Percentiles rank a stretch among this genome's conserved stretches.
Conservation (phyloP, 2,888 invertebrate genomes). For the Coenonympha arcania region DNA sequence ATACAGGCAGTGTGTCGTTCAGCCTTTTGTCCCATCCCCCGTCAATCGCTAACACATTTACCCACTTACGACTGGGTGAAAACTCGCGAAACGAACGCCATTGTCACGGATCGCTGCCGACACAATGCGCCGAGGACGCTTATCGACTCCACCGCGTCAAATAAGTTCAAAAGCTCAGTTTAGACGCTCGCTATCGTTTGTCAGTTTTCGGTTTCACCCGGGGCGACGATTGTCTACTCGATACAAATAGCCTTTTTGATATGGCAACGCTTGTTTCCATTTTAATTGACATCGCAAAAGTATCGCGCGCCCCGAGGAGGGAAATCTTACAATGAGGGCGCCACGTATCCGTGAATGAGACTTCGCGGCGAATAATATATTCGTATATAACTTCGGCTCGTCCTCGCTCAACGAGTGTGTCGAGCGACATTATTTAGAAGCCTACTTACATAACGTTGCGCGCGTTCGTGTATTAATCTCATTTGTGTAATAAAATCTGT, state of each 20-base stretch:
- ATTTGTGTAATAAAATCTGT: constrained; percentile 75
- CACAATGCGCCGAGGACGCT: constrained; percentile 51
- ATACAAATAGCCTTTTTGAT: constrained; percentile 66
- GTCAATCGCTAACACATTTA: constrained; percentile 71
- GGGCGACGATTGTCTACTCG: constrained; percentile 55
- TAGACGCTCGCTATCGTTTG: constrained; percentile 56
- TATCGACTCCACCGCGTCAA: constrained; percentile 65
- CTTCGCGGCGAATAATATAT: constrained; percentile 29
- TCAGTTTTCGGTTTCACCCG: constrained; percentile 68
- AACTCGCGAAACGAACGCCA: constrained; percentile 67
- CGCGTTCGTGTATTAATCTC: constrained; percentile 67
- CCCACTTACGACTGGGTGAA: constrained; percentile 67
- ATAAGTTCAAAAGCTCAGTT: constrained; percentile 70
- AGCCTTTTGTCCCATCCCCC: constrained; percentile 49
- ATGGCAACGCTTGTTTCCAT: constrained; percentile 42
- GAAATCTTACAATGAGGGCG: constrained; percentile 29
- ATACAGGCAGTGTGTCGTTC: constrained; percentile 30
- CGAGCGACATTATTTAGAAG: constrained; percentile 30
- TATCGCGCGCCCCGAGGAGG: constrained; percentile 24
- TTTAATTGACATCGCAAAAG: constrained; percentile 54
- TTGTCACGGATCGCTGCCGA: constrained; percentile 48
- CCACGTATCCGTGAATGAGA: constrained; percentile 25
- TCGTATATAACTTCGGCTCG: constrained; percentile 34
- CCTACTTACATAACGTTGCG: constrained; percentile 36
- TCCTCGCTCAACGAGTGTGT: constrained; percentile 27